phyloP scores from a whole-genome alignment of 2,113 vertebrate genomes.

The Rhabdornis inornatus region DNA sequence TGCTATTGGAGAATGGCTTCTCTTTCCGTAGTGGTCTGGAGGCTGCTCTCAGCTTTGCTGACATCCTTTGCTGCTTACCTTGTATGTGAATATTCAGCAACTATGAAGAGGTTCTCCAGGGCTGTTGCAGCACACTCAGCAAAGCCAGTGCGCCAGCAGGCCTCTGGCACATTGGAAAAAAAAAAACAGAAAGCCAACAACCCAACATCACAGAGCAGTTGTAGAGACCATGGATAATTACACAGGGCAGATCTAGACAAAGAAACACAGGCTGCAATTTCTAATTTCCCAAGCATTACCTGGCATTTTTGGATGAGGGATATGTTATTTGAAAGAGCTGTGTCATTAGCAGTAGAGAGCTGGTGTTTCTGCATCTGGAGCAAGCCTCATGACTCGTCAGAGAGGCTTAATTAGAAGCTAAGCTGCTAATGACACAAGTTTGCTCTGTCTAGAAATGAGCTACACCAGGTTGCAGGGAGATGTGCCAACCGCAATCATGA shows the following conservation, averaged over 20 bases:
- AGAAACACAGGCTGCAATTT: background rate
- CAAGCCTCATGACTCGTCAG: background rate
- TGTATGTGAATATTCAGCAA: accelerated
- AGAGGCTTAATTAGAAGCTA: background rate
- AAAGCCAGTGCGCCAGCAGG: background rate
- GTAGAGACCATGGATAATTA: background rate
- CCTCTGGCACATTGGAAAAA: background rate
- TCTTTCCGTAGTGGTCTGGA: background rate
- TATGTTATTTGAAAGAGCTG: background rate
- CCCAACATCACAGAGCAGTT: background rate
- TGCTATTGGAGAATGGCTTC: background rate
- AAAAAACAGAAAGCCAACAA: background rate
- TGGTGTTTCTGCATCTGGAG: background rate
- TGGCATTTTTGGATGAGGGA: background rate
- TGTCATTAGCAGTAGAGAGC: background rate
- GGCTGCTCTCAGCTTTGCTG: background rate
- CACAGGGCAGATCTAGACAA: background rate
- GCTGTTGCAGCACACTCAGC: background rate
- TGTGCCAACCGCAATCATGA: background rate
- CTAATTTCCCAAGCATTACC: background rate
- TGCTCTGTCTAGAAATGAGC: background rate
- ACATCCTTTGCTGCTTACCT: background rate
- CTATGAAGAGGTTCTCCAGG: background rate
- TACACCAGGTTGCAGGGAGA: background rate
- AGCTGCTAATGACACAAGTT: background rate